Evolutionary conservation across 2,797 vertebrate species (phyloP), one percentile per base, ranked within the genome.

Genomic region (Leucoraja ocellata): DNA sequence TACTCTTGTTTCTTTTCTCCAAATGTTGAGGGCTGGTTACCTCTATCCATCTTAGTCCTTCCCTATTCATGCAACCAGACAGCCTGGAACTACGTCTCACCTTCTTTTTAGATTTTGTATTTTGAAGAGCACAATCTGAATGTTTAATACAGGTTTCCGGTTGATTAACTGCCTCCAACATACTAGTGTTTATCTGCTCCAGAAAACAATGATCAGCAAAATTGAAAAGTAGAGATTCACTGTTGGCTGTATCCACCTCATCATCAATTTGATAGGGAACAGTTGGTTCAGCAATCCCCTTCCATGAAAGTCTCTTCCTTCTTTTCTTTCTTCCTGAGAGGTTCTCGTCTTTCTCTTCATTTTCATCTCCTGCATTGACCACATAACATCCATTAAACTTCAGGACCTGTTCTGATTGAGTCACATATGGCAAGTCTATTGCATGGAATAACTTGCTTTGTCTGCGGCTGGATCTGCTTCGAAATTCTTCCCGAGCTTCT

Each of bases 11-110:
- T 11, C 46, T 92, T 76, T 76, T 23, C 39, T 28, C 4, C 32
- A 68, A 7, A 21, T 54, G 90, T 76, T 28, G 39, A 54, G 90
- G 23, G 36, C 23, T 92, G 39, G 11, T 5, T 28, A 16, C 5
- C 11, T 92, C 90, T 28, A 92, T 54, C 90, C 90, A 92, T 4
- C 11, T 92, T 36, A 92, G 39, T 92, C 90, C 90, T 54, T 25
- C 90, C 11, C 28, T 76, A 58, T 92, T 92, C 73, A 92, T 5
- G 21, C 46, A 54, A 4, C 39, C 25, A 76, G 68, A 54, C 21
- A 92, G 68, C 16, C 90, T 18, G 90, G 68, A 36, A 76, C 90
- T 92, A 0, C 90, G 90, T 23, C 90, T 92, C 68, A 92, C 90
- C 65, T 92, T 91, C 68, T 91, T 74, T 76, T 28, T 25, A 8